Evolutionary conservation across 2,113 vertebrate species (phyloP).

Genomic region (Dasyornis broadbenti): DNA sequence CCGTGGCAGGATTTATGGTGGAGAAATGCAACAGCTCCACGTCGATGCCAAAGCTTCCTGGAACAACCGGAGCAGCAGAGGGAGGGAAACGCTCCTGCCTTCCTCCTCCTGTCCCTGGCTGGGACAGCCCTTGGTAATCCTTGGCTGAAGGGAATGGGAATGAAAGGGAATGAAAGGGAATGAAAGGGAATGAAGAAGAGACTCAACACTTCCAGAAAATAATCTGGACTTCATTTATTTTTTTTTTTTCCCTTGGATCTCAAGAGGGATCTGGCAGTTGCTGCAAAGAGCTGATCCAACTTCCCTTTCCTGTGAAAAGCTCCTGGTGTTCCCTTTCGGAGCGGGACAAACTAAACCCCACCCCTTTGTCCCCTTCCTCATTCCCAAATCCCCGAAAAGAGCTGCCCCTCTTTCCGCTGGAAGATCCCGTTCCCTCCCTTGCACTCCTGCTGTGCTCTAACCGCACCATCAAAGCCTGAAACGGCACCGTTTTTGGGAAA

Average conservation of each 20-base stretch:
- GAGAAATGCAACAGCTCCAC: not conserved
- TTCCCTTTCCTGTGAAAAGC: not conserved
- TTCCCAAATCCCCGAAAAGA: not conserved
- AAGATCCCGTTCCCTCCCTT: not conserved
- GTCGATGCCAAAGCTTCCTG: not conserved
- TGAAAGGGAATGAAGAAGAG: not conserved
- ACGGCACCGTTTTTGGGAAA: not conserved
- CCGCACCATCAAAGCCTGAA: not conserved
- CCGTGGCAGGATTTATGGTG: not conserved
- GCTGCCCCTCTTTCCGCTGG: not conserved
- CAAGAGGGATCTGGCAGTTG: not conserved
- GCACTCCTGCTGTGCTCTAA: accelerated
- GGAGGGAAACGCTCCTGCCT: not conserved
- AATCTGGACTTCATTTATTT: not conserved
- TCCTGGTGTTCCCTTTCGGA: not conserved
- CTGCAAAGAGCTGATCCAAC: not conserved
- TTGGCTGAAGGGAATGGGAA: not conserved
- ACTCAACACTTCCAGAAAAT: not conserved
- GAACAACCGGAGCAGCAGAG: not conserved
- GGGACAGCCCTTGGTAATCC: not conserved
- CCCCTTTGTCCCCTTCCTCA: not conserved
- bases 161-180: not conserved
- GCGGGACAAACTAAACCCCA: not conserved
- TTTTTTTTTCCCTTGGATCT: not conserved
- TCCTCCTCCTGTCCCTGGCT: not conserved